Base-by-base conservation (phyloP, 1,140 invertebrate species). In the Phortica variegata region DNA sequence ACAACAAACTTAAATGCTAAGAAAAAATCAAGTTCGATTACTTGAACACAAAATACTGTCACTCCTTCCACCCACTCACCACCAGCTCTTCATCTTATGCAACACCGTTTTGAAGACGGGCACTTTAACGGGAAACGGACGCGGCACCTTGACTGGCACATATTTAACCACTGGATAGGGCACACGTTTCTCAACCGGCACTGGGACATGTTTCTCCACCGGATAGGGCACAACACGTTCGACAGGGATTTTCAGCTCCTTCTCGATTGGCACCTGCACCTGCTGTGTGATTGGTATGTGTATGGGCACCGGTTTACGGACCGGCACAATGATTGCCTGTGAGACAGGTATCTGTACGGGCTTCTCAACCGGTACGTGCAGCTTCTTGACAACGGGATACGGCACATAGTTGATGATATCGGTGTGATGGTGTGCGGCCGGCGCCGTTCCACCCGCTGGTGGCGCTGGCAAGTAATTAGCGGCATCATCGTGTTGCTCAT, bases 91-190 rank as follows among this genome's bases (percentile, higher is more conserved):
- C 39, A 80, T 77, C 18, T 81, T 80, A 52, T 85, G 83, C 56
- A 82, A 79, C 42, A 88, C 79, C 41, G 85, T 84, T 59, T 88
- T 88, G 61, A 87, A 85, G 20, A 88, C 80, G 12, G 87, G 86
- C 38, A 88, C 81, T 60, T 87, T 86, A n/a, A 88, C 83, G 8
- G 86, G 86, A 49, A 87, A 87, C 2, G 86, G 86, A 52, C 86
- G 86, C 33, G 86, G 85, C 17, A 87, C 81, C 6, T 83, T 86
- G 7, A 88, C 83, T 2, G 83, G 83, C 12, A 88, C 79, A 59
- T 87, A 85, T 56, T 88, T 88, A 56, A 88, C 83, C 2, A 88
- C 80, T 38, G 80, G 81, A 39, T 85, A 85, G 1, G 87, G 86
- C 6, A 88, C 80, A 39, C 82, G 84, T 52, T 89, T 88, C 61